Percentiles rank a stretch among this genome's conserved stretches.
These are phyloP conservation scores for Tridacna crocea DNA, from an alignment of 2,888 invertebrate species.

Conservation along the genomic window DNA sequence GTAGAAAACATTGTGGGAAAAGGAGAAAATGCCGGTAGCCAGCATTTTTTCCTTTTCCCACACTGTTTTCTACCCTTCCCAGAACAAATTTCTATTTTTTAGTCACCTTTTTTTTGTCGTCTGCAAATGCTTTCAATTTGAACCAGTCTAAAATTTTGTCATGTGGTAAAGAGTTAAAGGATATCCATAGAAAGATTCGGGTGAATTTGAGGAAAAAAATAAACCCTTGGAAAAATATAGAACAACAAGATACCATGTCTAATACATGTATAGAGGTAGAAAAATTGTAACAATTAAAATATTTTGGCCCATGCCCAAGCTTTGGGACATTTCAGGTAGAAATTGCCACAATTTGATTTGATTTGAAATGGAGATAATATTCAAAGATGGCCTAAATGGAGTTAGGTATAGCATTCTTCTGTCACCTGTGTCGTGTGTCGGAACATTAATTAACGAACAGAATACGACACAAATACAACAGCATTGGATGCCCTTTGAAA, in stretches of 20 bases:
- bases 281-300: constrained; percentile 11
- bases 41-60: neutral
- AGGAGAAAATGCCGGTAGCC: neutral
- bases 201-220: too few species aligned
- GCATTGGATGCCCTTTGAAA: too few species aligned
- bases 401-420: too few species aligned
- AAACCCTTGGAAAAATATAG: too few species aligned
- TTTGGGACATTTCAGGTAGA: constrained; percentile 4
- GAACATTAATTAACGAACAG: neutral
- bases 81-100: neutral
- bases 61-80: too few species aligned
- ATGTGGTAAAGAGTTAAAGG: neutral
- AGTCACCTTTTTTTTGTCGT: neutral
- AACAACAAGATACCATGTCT: too few species aligned
- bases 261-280: neutral
- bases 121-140: constrained; percentile 6
- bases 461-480: too few species aligned
- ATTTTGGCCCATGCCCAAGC: constrained; percentile 10
- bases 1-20: neutral
- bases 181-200: neutral
- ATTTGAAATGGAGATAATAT: constrained; percentile 15
- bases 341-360: constrained; percentile 13
- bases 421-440: neutral
- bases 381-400: neutral
- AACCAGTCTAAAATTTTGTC: neutral